These are phyloP conservation scores for Eustalomyia histrio DNA, from an alignment of 2,888 invertebrate genomes.

Conservation along the genomic window DNA sequence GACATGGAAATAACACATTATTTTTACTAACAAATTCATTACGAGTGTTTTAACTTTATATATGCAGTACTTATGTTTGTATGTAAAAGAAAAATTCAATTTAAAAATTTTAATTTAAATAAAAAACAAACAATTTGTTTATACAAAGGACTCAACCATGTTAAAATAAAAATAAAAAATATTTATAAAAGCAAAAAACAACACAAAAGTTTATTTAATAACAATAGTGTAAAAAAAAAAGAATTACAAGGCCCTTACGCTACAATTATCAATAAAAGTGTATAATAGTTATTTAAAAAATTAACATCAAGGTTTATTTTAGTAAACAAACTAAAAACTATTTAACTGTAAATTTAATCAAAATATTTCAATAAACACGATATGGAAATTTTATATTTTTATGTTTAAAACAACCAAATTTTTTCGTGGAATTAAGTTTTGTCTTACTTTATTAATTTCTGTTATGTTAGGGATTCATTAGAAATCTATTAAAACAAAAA, in stretches of 20 bases:
- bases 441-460: background rate
- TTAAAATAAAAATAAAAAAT: background rate
- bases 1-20: too few species aligned
- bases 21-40: too few species aligned
- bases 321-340: conserved; percentile 9
- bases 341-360: conserved; percentile 25
- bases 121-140: conserved; percentile 33
- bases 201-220: conserved; percentile 7
- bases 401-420: background rate
- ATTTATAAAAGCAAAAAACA: background rate
- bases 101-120: conserved; percentile 29
- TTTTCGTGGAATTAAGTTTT: background rate
- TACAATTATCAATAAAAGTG: conserved; percentile 45
- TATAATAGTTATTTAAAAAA: conserved; percentile 23
- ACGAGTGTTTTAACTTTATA: background rate
- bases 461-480: conserved; percentile 24
- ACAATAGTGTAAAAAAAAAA: conserved; percentile 14
- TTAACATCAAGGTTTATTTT: conserved; percentile 19
- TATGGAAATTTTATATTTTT: conserved; percentile 4
- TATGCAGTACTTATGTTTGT: too few species aligned
- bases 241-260: conserved; percentile 27
- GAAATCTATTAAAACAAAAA: conserved; percentile 44
- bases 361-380: conserved; percentile 4
- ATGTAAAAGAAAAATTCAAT: conserved; percentile 10
- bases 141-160: conserved; percentile 13